Base-by-base conservation (phyloP, 2,797 vertebrate species). In the Pantherophis vulpinus region DNA sequence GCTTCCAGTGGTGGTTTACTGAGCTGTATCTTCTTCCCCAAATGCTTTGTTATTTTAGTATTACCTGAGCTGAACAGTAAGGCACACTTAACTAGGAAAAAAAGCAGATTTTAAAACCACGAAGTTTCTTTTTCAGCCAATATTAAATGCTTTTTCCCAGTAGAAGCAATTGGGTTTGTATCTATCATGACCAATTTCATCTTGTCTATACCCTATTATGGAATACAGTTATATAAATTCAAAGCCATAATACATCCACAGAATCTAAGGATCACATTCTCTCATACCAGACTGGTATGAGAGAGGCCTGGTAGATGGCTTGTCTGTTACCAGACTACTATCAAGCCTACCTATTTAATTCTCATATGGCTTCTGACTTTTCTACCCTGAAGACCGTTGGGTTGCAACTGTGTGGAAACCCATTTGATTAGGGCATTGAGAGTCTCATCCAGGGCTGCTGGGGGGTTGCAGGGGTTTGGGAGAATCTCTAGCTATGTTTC, bases 1-100 rank as follows among this genome's bases (percentile, higher is more conserved):
- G 66, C 66, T 9, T 89, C 91, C 27, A 60, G 91, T 83, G 66
- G 56, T 32, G 87, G 37, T 1, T 83, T 92, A 79, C 56, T 92
- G 12, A 59, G 42, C 6, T 89, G 27, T 29, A 89, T 89, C 2
- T 92, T 92, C 89, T 92, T 32, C 8, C 87, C 92, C 1, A 92
- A 92, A 83, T 61, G 88, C 63, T 92, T 54, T 42, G 54, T 92
- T n/a, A 89, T 92, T 54, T 20, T 89, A n/a, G 10, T 86, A 13
- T 60, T 58, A 14, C 92, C 87, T 60, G 55, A 92, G 4, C 11
- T 92, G 70, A 92, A 92, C 27, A 92, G 14, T 14, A 89, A 42
- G 18, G 12, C 20, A 14, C 66, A 54, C 6, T 12, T 92, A 18
- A 61, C 25, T 32, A 60, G 6, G 12, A 89, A 12, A 61, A 89